These are phyloP conservation scores for Melanotaenia maccullochi DNA, from an alignment of 2,797 vertebrate species.

Conservation along the genomic window DNA sequence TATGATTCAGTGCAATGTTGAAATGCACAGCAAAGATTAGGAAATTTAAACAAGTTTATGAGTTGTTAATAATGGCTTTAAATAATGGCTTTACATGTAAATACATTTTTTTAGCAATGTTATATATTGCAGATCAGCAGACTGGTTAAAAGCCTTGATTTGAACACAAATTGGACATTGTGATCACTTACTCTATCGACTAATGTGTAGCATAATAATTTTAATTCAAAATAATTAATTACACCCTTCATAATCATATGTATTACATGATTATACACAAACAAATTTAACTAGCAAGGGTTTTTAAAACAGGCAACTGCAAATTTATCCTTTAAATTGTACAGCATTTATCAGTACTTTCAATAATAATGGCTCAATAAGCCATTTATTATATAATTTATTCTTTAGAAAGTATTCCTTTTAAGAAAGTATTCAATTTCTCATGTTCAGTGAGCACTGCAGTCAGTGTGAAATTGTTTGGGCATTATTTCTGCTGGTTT, in stretches of 20 bases:
- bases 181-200: background rate
- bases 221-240: background rate
- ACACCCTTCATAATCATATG: background rate
- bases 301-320: background rate
- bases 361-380: too few species aligned
- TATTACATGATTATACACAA: background rate
- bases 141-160: background rate
- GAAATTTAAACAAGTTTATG: background rate
- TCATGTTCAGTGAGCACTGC: too few species aligned
- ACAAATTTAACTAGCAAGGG: background rate
- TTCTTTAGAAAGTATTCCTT: too few species aligned
- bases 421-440: too few species aligned
- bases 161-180: background rate
- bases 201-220: background rate
- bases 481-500: too few species aligned
- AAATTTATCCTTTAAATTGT: background rate
- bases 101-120: background rate
- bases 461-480: too few species aligned
- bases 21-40: background rate
- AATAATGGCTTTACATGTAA: background rate
- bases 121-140: background rate
- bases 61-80: background rate
- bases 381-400: too few species aligned
- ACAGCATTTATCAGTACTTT: background rate
- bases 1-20: background rate